Percentiles rank a stretch among this genome's conserved stretches.
These are phyloP conservation scores for Bombus waltoni DNA, from an alignment of 1,140 invertebrate species.

Conservation along the genomic window DNA sequence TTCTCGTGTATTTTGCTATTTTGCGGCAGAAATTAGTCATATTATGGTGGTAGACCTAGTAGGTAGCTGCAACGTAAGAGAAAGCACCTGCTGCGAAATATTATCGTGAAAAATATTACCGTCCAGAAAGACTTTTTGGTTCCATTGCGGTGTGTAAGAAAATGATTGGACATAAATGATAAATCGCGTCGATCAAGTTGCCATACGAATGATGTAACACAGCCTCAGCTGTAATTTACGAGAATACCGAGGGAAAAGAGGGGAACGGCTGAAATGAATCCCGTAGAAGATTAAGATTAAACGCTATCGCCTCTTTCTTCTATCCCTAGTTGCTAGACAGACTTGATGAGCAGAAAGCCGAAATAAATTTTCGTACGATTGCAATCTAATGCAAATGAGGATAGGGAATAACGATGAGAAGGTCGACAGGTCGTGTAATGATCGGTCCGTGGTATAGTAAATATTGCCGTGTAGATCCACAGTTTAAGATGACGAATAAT, in stretches of 20 bases:
- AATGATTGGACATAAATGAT: neutral
- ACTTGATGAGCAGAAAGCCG: slow-evolving; percentile 27
- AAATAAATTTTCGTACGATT: slow-evolving; percentile 19
- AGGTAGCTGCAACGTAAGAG: no score
- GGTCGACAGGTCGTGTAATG: no score
- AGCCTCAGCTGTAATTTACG: neutral
- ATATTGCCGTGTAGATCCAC: neutral
- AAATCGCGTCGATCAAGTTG: neutral
- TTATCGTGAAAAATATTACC: no score
- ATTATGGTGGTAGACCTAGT: neutral
- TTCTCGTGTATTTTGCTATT: slow-evolving; percentile 14
- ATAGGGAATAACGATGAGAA: neutral
- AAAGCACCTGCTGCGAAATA: no score
- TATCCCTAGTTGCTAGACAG: neutral
- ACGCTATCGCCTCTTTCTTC: neutral
- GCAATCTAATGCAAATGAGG: neutral
- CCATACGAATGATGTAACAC: neutral
- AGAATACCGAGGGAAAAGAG: neutral
- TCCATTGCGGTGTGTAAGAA: no score
- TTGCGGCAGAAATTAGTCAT: slow-evolving; percentile 1
- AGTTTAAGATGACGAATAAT: no score
- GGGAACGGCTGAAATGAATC: slow-evolving; percentile 39
- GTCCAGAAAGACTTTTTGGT: no score
- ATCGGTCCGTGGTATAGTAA: neutral
- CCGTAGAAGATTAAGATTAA: slow-evolving; percentile 37